Percentiles rank a stretch among this genome's conserved stretches.
phyloP scores from a whole-genome alignment of 1,140 invertebrate species.

The Pseudomyrmex dendroicus region DNA sequence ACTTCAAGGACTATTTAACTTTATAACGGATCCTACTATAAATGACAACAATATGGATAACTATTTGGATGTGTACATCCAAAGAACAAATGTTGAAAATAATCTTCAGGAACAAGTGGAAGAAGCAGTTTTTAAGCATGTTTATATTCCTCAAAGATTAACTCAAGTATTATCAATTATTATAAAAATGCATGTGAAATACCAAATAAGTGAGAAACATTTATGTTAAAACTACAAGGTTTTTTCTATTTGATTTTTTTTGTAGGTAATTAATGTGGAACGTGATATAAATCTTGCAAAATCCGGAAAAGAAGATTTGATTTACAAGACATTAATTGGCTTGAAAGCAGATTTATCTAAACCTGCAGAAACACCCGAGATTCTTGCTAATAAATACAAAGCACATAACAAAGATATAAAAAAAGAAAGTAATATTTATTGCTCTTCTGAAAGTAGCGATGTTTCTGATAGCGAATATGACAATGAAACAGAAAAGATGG shows the following conservation, averaged over 20 bases:
- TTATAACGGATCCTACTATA: conserved; percentile 96
- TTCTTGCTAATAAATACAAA: conserved; percentile 72
- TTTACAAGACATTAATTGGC: conserved; percentile 94
- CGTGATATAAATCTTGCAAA: conserved; percentile 93
- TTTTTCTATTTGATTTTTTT: conserved; percentile 37
- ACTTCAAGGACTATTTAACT: conserved; percentile 97
- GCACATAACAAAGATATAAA: conserved; percentile 80
- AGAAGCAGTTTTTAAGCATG: conserved; percentile 96
- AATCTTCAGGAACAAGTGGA: conserved; percentile 91
- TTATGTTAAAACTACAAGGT: conserved; percentile 1
- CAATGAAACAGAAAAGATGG: conserved; percentile 79
- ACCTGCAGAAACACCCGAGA: conserved; percentile 85
- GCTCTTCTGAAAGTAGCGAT: conserved; percentile 61
- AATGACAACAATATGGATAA: conserved; percentile 93
- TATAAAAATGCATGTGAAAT: background rate
- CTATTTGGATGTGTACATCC: conserved; percentile 90
- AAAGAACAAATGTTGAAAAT: conserved; percentile 87
- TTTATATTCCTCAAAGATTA: conserved; percentile 97
- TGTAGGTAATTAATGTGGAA: conserved; percentile 94
- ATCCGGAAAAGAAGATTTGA: conserved; percentile 90
- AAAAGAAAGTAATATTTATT: conserved; percentile 82
- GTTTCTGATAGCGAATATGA: conserved; percentile 77
- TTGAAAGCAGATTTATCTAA: conserved; percentile 92
- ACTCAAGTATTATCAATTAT: conserved; percentile 88
- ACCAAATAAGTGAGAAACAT: conserved; percentile 1